Evolutionary conservation across 2,113 vertebrate species (phyloP).

Genomic region (Hyla sarda): DNA sequence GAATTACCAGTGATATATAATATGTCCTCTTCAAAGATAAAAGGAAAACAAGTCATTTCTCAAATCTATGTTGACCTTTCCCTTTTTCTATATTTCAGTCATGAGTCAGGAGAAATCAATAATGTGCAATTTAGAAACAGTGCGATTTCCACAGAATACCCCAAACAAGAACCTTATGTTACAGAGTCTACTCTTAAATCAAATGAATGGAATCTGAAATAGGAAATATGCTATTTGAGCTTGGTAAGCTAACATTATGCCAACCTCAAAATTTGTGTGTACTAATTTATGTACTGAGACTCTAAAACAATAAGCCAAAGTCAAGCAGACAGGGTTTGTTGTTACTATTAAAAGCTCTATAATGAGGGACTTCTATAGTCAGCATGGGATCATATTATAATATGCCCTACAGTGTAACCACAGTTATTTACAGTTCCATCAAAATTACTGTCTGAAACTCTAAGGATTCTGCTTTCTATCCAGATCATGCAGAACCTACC

Average conservation of each 20-base stretch:
- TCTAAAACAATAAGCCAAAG: conserved; percentile 23
- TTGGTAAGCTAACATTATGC: conserved; percentile 37
- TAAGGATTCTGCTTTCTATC: background rate
- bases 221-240: conserved; percentile 45
- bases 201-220: conserved; percentile 27
- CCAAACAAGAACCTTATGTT: conserved; percentile 46
- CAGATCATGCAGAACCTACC: background rate
- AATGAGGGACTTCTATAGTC: conserved; percentile 48
- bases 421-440: conserved; percentile 26
- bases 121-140: conserved; percentile 54
- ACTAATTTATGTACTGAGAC: conserved; percentile 47
- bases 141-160: conserved; percentile 33
- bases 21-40: conserved; percentile 32
- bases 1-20: conserved; percentile 42
- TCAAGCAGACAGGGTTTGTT: conserved; percentile 25
- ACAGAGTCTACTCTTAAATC: conserved; percentile 36
- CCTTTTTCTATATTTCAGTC: conserved; percentile 53
- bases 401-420: conserved; percentile 21
- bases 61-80: conserved; percentile 49
- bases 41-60: conserved; percentile 42
- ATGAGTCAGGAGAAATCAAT: conserved; percentile 52
- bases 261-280: conserved; percentile 43
- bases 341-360: conserved; percentile 48
- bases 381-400: conserved; percentile 40
- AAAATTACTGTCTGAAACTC: conserved; percentile 24